Evolutionary conservation across 2,888 invertebrate species (phyloP).

Genomic region (Orthonychiurus folsomi): DNA sequence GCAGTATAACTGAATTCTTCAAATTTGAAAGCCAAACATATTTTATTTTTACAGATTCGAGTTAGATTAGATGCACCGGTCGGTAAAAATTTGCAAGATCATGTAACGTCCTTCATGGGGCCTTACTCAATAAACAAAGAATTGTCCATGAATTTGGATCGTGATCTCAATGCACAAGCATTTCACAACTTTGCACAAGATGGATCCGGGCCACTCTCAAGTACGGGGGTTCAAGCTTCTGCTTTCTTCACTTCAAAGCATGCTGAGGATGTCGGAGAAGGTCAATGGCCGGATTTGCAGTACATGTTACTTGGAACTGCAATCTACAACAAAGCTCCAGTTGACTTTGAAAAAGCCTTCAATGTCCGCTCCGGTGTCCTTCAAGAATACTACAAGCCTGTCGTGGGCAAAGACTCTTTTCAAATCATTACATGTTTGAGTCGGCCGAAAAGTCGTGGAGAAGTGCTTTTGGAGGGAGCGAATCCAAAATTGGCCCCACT

Average conservation of each 20-base stretch:
- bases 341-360: slow-evolving; percentile 33
- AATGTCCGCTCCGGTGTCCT: slow-evolving; percentile 28
- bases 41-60: slow-evolving; percentile 25
- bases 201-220: slow-evolving; percentile 34
- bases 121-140: slow-evolving; percentile 34
- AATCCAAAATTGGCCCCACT: slow-evolving; percentile 27
- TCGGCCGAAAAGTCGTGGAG: slow-evolving; percentile 32
- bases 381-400: slow-evolving; percentile 25
- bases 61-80: slow-evolving; percentile 32
- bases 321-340: slow-evolving; percentile 24
- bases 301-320: slow-evolving; percentile 33
- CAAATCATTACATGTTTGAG: slow-evolving; percentile 32
- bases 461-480: slow-evolving; percentile 24
- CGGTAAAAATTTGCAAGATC: slow-evolving; percentile 34
- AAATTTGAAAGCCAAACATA: no score
- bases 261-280: slow-evolving; percentile 20
- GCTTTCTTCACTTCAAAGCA: slow-evolving; percentile 22
- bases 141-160: slow-evolving; percentile 32
- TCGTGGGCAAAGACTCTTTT: slow-evolving; percentile 31
- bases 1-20: no score
- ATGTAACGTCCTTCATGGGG: slow-evolving; percentile 28
- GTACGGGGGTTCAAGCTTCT: slow-evolving; percentile 30
- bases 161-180: slow-evolving; percentile 30
- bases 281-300: slow-evolving; percentile 34
- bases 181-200: slow-evolving; percentile 27